Evolutionary conservation across 2,797 vertebrate species (phyloP).

Genomic region (Anas capensis): DNA sequence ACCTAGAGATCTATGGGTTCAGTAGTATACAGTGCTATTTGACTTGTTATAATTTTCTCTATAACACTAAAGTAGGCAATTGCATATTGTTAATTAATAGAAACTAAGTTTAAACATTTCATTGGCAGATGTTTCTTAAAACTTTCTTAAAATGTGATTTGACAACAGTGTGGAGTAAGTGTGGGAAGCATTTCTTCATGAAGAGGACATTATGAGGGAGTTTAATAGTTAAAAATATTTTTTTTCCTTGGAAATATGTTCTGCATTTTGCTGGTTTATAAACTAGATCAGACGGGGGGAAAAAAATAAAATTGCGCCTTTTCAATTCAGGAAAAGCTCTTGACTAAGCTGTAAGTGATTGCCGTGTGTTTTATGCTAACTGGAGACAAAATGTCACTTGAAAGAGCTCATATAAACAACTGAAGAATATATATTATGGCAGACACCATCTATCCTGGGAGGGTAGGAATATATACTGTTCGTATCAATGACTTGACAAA

Average conservation of each 20-base stretch:
- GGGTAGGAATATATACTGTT: neutral
- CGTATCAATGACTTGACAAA: neutral
- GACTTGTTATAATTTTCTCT: neutral
- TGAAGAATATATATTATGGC: neutral
- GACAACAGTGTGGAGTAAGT: neutral
- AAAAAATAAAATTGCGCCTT: neutral
- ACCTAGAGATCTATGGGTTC: neutral
- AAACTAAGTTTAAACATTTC: slow-evolving; percentile 3
- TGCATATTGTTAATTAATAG: neutral
- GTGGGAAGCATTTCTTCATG: neutral
- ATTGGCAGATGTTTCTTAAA: neutral
- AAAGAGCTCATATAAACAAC: neutral
- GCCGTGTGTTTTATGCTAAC: neutral
- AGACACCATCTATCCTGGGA: neutral
- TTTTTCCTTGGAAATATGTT: too few species aligned
- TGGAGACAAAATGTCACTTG: neutral
- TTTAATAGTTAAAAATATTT: neutral
- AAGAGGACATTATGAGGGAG: neutral
- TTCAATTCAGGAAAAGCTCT: neutral
- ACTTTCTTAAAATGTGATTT: neutral
- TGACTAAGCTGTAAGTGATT: neutral
- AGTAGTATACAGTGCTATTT: neutral
- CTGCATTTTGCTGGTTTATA: neutral
- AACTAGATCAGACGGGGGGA: neutral
- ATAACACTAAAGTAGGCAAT: neutral